Evolutionary conservation across 2,888 invertebrate species (phyloP), one percentile per base, ranked within the genome.

Genomic region (Apoda limacodes): DNA sequence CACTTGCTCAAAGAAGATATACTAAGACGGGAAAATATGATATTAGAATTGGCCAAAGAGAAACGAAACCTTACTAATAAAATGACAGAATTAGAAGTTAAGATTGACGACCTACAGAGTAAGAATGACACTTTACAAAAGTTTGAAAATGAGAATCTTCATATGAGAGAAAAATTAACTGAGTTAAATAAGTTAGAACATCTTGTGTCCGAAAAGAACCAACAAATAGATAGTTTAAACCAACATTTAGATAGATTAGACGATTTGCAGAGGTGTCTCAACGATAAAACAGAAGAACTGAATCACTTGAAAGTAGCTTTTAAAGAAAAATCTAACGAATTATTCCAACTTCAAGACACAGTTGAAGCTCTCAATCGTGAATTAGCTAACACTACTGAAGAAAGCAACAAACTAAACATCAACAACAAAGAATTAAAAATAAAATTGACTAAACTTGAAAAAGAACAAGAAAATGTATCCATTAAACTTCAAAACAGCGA

Each of bases 1-100:
- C 68, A 82, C 45, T 52, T 82, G 37, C 64, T 83, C 17, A 80
- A 83, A 62, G 74, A 84, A 50, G 85, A 86, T 46, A 82, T 82
- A 25, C 51, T 80, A 1, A 69, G 83, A 35, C 72, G 83, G 39
- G 84, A 84, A 45, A 82, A 84, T 31, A 83, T 85, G 83, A 81
- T 83, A 38, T 45, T 83, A 28, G 80, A 81, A 54, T 55, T 85
- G 17, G 80, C 83, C 4, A 83, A 82, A 56, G 85, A 85, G 39
- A 85, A 84, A 50, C 74, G 82, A 9, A 82, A 76, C 37, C 48
- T 85, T 32, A 82, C 83, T 2, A 69, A 67, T 34, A 67, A 61
- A 50, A 49, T 68, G 43, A 55, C 69, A n/a, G 82, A 83, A 48
- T 40, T 84, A 19, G 82, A 82, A 46, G 66, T 82, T 9, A 83